Evolutionary conservation across 1,140 invertebrate species (phyloP).

Genomic region (Glossosoma conforme): DNA sequence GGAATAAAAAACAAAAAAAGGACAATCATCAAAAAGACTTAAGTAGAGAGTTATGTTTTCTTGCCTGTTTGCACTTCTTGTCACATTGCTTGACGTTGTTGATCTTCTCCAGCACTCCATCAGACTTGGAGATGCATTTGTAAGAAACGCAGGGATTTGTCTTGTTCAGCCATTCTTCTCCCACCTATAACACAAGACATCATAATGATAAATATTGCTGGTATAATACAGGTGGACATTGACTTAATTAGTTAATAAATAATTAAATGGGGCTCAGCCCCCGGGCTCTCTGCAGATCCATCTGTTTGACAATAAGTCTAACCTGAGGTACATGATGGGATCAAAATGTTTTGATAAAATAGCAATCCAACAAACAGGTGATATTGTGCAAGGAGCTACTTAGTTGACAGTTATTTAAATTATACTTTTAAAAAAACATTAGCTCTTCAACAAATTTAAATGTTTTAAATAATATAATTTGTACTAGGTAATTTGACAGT

Average conservation of each 20-base stretch:
- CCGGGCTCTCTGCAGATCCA: no score
- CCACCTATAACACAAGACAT: constrained; percentile 37
- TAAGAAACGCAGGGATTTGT: constrained; percentile 51
- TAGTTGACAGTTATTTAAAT: no score
- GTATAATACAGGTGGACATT: neutral
- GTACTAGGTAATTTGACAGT: no score
- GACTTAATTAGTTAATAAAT: neutral
- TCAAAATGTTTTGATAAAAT: constrained; percentile 1
- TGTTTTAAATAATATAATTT: no score
- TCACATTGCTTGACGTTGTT: constrained; percentile 44
- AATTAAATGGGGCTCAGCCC: neutral
- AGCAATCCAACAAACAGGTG: neutral
- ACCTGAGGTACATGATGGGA: no score
- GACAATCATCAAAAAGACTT: neutral
- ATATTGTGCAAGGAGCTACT: no score
- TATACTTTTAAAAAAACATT: no score
- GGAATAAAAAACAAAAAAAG: neutral
- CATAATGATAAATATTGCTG: neutral
- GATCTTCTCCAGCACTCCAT: constrained; percentile 43
- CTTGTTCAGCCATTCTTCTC: constrained; percentile 53
- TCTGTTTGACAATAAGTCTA: no score
- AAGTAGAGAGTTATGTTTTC: neutral
- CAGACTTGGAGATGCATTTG: constrained; percentile 44
- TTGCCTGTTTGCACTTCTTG: constrained; percentile 28
- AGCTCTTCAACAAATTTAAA: no score